Percentiles rank a stretch among this genome's conserved stretches.
Conservation (phyloP, 2,113 vertebrate genomes). For the Thamnophis sirtalis region DNA sequence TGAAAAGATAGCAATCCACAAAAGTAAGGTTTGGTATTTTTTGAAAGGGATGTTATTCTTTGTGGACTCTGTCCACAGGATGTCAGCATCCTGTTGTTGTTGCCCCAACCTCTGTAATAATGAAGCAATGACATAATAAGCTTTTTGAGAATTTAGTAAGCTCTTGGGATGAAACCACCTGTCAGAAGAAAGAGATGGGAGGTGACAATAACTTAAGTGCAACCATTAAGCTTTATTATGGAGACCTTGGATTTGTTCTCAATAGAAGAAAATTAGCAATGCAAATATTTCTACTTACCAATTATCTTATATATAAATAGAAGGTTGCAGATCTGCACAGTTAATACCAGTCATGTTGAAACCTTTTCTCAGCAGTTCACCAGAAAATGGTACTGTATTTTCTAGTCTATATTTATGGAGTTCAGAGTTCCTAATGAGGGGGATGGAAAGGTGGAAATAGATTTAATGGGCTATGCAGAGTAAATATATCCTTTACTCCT, state of each 20-base stretch:
- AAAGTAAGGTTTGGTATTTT: neutral
- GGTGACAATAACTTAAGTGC: conserved; percentile 54
- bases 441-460: conserved; percentile 50
- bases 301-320: conserved; percentile 70
- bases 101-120: conserved; percentile 31
- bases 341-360: conserved; percentile 57
- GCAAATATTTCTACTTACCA: conserved; percentile 71
- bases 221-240: conserved; percentile 60
- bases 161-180: conserved; percentile 5
- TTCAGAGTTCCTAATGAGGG: conserved; percentile 53
- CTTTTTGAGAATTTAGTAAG: conserved; percentile 37
- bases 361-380: conserved; percentile 61
- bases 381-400: conserved; percentile 41
- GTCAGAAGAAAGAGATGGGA: conserved; percentile 1
- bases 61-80: conserved; percentile 1
- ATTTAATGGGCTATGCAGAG: conserved; percentile 62
- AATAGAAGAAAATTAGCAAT: conserved; percentile 69
- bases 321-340: conserved; percentile 54
- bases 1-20: neutral
- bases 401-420: conserved; percentile 55
- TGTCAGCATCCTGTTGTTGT: conserved; percentile 47
- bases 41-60: neutral
- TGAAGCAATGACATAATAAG: conserved; percentile 41
- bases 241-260: conserved; percentile 48
- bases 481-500: conserved; percentile 56